phyloP scores from a whole-genome alignment of 2,797 vertebrate genomes.

The Sphenodon punctatus region DNA sequence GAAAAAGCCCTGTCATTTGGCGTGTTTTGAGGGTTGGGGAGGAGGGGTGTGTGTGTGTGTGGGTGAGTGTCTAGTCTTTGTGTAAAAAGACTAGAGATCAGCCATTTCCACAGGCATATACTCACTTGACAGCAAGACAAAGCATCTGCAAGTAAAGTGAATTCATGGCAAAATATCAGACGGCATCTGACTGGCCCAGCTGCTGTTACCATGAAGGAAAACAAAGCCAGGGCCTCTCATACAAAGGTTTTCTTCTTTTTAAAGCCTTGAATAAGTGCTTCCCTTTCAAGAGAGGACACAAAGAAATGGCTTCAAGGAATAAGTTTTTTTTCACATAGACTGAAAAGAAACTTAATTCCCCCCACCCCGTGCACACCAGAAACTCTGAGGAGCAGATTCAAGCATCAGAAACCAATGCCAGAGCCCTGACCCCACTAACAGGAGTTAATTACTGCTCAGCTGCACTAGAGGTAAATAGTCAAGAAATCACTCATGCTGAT shows the following conservation, averaged over 20 bases:
- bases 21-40: too few relatives aligned
- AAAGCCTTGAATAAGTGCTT: not conserved
- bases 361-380: not conserved
- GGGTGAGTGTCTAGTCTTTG: not conserved
- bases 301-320: rapidly evolving
- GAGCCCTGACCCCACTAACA: not conserved
- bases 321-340: rapidly evolving
- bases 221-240: not conserved
- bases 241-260: not conserved
- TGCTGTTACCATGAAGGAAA: not conserved
- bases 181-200: not conserved
- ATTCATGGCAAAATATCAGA: not conserved
- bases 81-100: not conserved
- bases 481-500: not conserved
- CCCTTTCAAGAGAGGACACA: not conserved
- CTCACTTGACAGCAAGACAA: not conserved
- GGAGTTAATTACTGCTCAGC: not conserved
- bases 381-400: not conserved
- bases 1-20: too few relatives aligned
- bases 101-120: not conserved
- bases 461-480: slow-evolving; percentile 21
- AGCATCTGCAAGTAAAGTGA: not conserved
- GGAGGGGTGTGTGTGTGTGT: not conserved
- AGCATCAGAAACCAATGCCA: not conserved
- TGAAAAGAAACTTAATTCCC: not conserved